Evolutionary conservation across 2,888 invertebrate genomes (phyloP), one percentile per base, ranked within the genome.

Genomic region (Nycteola revayana): DNA sequence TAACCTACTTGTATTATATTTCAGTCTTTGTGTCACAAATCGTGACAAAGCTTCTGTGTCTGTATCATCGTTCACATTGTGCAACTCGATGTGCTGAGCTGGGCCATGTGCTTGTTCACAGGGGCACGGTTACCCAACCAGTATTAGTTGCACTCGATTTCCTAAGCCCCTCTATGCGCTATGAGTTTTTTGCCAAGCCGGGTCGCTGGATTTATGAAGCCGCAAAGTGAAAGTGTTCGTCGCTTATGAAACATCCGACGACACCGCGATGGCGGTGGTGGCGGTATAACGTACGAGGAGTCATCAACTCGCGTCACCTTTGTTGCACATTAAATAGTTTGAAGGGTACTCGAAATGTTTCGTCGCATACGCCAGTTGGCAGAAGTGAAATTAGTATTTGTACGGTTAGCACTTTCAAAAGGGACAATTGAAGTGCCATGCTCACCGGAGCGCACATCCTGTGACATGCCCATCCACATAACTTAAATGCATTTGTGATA

Each of bases 361-460:
- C 60, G 63, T 66, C 52, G 64, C 63, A 75, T 68, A 76, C 77
- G 65, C 69, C 74, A 70, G 75, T 81, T 72, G 69, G 66, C 75
- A 78, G 57, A 59, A 55, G 75, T 75, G 74, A 83, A 84, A 80
- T 81, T 79, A 69, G 68, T 73, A 68, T 68, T 54, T 65, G 64
- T 70, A 66, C 66, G 69, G 63, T 66, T 66, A 70, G 60, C 2
- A 66, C 65, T 70, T 74, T 72, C 62, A 76, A 80, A 81, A 77
- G 82, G 82, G 76, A 75, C 80, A 75, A 74, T 65, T 72, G 74
- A 76, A 75, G 76, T 66, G 66, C 62, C 58, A 60, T 50, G 66
- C 60, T 59, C 78, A 82, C 49, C 80, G 73, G 72, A 84, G 76
- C 85, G 84, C 70, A 66, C 60, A 80, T 86, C 86, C 85, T 79